phyloP scores from a whole-genome alignment of 2,888 invertebrate species.

The Holacanthella duospinosa region DNA sequence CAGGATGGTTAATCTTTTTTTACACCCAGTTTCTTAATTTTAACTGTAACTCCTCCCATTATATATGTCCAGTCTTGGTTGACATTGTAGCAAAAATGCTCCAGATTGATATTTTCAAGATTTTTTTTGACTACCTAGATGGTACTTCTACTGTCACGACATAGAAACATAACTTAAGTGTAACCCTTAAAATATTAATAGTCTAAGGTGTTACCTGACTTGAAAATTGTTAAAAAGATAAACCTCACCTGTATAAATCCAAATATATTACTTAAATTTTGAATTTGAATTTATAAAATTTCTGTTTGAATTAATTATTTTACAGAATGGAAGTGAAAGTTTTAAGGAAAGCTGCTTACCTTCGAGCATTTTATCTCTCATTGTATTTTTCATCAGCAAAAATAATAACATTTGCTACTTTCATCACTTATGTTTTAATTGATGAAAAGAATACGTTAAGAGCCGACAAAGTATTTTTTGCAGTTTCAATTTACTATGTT shows the following conservation, averaged over 20 bases:
- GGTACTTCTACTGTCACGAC: too few relatives aligned
- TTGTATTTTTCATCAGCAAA: conserved; percentile 64
- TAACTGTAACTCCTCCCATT: too few relatives aligned
- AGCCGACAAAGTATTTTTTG: conserved; percentile 67
- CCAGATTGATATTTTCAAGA: too few relatives aligned
- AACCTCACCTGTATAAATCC: too few relatives aligned
- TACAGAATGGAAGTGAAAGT: conserved; percentile 52
- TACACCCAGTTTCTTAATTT: too few relatives aligned
- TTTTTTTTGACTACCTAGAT: too few relatives aligned
- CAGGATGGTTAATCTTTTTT: too few relatives aligned
- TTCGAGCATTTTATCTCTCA: conserved; percentile 55
- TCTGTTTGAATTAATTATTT: not conserved
- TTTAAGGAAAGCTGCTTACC: conserved; percentile 52
- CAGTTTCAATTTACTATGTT: conserved; percentile 81
- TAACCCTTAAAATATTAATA: too few relatives aligned
- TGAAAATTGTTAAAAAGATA: not conserved
- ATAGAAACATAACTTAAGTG: too few relatives aligned
- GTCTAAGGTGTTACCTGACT: too few relatives aligned
- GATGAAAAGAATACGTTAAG: conserved; percentile 50
- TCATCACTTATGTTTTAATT: conserved; percentile 56
- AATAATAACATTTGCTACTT: conserved; percentile 67
- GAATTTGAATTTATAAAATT: not conserved
- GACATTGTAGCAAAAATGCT: too few relatives aligned
- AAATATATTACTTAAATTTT: not conserved
- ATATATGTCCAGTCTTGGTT: not conserved